Conservation (phyloP, 1,140 invertebrate genomes). For the Pectinophora gossypiella region DNA sequence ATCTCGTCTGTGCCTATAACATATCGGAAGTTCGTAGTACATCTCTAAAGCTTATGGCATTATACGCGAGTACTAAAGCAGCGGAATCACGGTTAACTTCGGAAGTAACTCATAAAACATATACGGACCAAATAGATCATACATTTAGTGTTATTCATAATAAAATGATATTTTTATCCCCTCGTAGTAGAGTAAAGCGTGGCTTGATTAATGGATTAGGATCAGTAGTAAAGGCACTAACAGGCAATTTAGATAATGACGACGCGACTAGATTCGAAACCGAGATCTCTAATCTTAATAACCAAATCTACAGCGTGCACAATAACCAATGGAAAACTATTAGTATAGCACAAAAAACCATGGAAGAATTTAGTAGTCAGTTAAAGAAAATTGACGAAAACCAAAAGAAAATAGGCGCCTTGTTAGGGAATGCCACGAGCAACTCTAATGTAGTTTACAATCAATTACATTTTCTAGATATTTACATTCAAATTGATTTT, state of each 20-base stretch:
- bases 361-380: not conserved
- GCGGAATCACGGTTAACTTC: not conserved
- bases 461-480: too few species aligned
- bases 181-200: conserved; percentile 3
- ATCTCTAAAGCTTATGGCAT: too few species aligned
- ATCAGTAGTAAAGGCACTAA: conserved; percentile 11
- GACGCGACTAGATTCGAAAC: conserved; percentile 4
- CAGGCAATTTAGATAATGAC: conserved; percentile 16
- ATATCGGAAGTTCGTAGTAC: not conserved
- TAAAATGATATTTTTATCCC: not conserved
- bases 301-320: not conserved
- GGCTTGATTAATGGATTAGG: conserved; percentile 14
- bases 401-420: not conserved
- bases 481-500: too few species aligned
- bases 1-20: conserved; percentile 15
- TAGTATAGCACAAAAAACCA: not conserved
- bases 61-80: not conserved
- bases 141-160: not conserved
- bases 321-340: not conserved
- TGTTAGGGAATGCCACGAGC: not conserved
- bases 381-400: not conserved
- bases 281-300: not conserved
- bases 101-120: not conserved
- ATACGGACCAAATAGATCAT: not conserved
- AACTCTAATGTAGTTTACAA: too few species aligned